Percentiles rank a stretch among this genome's conserved stretches.
Conservation (phyloP, 1,140 invertebrate genomes). For the Uloborus diversus region DNA sequence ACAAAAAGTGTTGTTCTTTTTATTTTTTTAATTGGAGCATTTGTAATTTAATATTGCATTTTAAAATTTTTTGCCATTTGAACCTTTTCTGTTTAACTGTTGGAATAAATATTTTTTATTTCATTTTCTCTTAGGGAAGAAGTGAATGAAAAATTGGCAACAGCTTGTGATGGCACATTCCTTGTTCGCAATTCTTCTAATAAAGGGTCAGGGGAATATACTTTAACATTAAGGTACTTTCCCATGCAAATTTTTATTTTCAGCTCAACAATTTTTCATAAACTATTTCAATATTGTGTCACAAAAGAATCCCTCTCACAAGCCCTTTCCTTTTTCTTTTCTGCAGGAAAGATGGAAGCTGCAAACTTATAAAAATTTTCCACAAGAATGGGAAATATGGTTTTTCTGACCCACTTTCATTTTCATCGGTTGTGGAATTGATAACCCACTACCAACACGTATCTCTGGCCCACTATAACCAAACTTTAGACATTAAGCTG, state of each 20-base stretch:
- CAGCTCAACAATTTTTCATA: no score
- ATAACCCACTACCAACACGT: slow-evolving; percentile 86
- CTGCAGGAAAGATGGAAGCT: slow-evolving; percentile 83
- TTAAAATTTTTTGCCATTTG: no score
- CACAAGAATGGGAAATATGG: slow-evolving; percentile 89
- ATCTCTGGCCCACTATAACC: slow-evolving; percentile 91
- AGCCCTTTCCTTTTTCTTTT: no score
- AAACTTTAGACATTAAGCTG: slow-evolving; percentile 88
- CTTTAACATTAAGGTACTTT: slow-evolving; percentile 89
- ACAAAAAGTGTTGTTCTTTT: no score
- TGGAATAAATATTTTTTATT: slow-evolving; percentile 65
- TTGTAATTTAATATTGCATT: no score
- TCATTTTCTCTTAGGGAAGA: slow-evolving; percentile 74
- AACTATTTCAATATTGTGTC: no score
- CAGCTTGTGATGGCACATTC: slow-evolving; percentile 93
- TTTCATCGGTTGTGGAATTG: slow-evolving; percentile 90
- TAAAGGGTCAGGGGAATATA: slow-evolving; percentile 89
- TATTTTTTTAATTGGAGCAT: no score
- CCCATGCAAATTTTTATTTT: no score
- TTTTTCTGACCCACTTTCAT: slow-evolving; percentile 89
- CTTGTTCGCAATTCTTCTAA: slow-evolving; percentile 90
- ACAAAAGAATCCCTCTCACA: no score
- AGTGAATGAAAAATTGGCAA: slow-evolving; percentile 90
- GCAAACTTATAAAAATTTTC: slow-evolving; percentile 96
- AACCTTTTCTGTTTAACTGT: no score